Conservation (phyloP, 2,888 invertebrate genomes). For the Punctoribates punctum region DNA sequence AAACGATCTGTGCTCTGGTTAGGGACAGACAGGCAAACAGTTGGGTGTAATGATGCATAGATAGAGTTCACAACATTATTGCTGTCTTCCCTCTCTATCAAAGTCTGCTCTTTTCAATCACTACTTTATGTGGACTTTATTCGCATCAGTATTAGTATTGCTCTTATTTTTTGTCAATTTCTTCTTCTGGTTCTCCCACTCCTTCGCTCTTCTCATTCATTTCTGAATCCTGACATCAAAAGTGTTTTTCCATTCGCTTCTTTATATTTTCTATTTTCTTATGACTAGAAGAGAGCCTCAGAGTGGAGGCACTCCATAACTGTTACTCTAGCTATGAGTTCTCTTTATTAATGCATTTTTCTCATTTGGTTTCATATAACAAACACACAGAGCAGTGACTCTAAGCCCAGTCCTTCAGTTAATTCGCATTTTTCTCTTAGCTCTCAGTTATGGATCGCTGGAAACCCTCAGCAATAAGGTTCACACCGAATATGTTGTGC, state of each 20-base stretch:
- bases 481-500: background rate
- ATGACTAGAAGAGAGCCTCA: background rate
- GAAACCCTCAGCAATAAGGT: constrained; percentile 7
- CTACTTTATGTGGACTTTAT: background rate
- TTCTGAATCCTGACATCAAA: constrained; percentile 10
- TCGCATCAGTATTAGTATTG: background rate
- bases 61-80: background rate
- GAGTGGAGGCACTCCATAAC: background rate
- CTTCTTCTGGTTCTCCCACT: background rate
- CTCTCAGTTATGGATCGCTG: constrained; percentile 14
- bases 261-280: background rate
- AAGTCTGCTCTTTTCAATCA: background rate
- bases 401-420: background rate
- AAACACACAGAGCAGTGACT: background rate
- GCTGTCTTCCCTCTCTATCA: background rate
- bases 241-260: constrained; percentile 12
- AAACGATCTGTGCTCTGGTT: background rate
- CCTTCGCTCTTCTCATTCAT: background rate
- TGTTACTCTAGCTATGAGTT: constrained; percentile 12
- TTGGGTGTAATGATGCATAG: constrained; percentile 29
- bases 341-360: constrained; percentile 30
- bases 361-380: constrained; percentile 13
- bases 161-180: background rate
- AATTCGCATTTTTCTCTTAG: background rate
- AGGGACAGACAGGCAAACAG: background rate